These are phyloP conservation scores for Orthosia gothica DNA, from an alignment of 2,888 invertebrate genomes.

Conservation along the genomic window DNA sequence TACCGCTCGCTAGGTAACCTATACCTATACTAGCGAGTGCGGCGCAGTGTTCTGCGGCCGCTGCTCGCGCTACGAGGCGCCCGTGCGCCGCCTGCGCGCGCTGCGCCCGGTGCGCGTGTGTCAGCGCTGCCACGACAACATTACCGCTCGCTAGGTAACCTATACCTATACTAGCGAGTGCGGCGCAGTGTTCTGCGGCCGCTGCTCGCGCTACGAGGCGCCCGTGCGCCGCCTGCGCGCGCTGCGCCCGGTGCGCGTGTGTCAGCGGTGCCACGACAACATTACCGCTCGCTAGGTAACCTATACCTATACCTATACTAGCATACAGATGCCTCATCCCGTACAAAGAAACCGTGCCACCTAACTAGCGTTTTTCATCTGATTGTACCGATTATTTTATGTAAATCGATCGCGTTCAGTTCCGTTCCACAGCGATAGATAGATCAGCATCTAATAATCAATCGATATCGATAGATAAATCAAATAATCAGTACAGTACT, in stretches of 20 bases:
- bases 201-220: slow-evolving; percentile 99
- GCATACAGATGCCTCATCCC: too few relatives aligned
- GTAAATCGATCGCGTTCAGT: too few relatives aligned
- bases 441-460: too few relatives aligned
- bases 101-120: slow-evolving; percentile 99
- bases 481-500: too few relatives aligned
- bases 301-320: too few relatives aligned
- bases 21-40: slow-evolving; percentile 96
- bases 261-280: slow-evolving; percentile 96
- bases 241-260: slow-evolving; percentile 98
- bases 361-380: too few relatives aligned
- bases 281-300: slow-evolving; percentile 67
- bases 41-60: slow-evolving; percentile 99
- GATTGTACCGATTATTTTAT: too few relatives aligned
- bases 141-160: slow-evolving; percentile 59
- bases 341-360: too few relatives aligned
- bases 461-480: too few relatives aligned
- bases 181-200: slow-evolving; percentile 99
- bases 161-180: slow-evolving; percentile 96
- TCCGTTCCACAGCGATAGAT: too few relatives aligned
- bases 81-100: slow-evolving; percentile 98
- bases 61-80: slow-evolving; percentile 99
- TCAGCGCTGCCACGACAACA: slow-evolving; percentile 95
- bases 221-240: slow-evolving; percentile 98
- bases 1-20: slow-evolving; percentile 35